These are phyloP conservation scores for Paratrypauchen microcephalus DNA, from an alignment of 2,797 vertebrate species.

Conservation along the genomic window DNA sequence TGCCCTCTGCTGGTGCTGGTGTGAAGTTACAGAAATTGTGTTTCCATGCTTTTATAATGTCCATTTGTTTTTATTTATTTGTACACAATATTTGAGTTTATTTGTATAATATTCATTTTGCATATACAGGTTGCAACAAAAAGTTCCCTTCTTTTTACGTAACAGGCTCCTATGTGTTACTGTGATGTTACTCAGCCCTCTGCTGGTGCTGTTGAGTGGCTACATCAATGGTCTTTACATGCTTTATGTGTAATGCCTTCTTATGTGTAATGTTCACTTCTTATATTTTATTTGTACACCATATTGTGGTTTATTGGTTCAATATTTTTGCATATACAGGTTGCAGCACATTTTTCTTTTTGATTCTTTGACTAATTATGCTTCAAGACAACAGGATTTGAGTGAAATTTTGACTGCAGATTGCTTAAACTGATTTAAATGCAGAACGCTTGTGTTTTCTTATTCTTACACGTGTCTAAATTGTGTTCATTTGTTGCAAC, in stretches of 20 bases:
- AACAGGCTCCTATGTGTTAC: neutral
- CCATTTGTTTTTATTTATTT: neutral
- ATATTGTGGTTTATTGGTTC: neutral
- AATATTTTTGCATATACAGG: neutral
- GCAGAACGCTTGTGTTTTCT: no score
- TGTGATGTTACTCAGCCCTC: slow-evolving; percentile 45
- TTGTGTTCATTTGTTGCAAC: no score
- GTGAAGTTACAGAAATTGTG: neutral
- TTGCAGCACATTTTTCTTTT: no score
- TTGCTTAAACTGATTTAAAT: no score
- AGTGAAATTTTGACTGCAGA: no score
- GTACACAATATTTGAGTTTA: neutral
- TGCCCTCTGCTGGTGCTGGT: slow-evolving; percentile 50
- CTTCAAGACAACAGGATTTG: no score
- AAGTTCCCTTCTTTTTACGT: slow-evolving; percentile 11
- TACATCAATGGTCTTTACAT: neutral
- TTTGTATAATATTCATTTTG: neutral
- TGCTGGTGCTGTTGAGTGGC: slow-evolving; percentile 32
- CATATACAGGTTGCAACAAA: neutral
- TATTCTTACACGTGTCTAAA: no score
- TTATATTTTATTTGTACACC: neutral
- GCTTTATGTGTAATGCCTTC: neutral
- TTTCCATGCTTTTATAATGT: neutral
- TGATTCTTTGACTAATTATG: no score
- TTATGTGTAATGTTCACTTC: neutral